Evolutionary conservation across 1,140 invertebrate genomes (phyloP), one percentile per base, ranked within the genome.

Genomic region (Brachionus asplanchnoidis): DNA sequence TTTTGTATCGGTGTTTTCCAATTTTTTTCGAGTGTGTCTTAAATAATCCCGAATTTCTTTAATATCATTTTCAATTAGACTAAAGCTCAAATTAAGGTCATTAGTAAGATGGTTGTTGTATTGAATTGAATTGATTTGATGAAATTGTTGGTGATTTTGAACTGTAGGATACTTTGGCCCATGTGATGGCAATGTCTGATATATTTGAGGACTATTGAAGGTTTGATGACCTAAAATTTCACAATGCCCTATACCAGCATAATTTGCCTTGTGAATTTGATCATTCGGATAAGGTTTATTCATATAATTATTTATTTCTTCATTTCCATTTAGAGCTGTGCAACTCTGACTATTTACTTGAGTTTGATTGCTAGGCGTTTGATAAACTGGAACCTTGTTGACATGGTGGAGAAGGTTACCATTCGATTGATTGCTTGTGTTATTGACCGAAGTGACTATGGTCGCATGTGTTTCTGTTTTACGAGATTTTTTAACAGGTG

Each of bases 31-130:
- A 11, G 84, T 84, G 11, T 56, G 60, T 9, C 84, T 44, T n/a
- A 84, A 56, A 75, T 75, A 84, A 23, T 84, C 84, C 6, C 84
- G 17, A 44, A 84, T 77, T 75, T 84, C 84, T 77, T 77, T 84
- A 4, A 84, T 68, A 65, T 84, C 84, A 77, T 75, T 84, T 50
- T 84, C 84, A 7, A 84, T 75, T 12, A 84, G 11, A 46, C 26
- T 68, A 73, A 84, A 68, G 44, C 66, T 70, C 26, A 68, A 60
- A 84, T 84, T 73, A 36, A 84, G 17, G 9, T 50, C 26, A 23
- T 77, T 56, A 17, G 28, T 40, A 28, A 53, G 46, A 50, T 84
- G 68, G 26, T 46, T 77, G 11, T 12, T 77, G 20, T 77, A 20
- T 77, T 77, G 73, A 32, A 50, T 46, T 28, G 60, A 28, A 50